Conservation (phyloP, 2,797 vertebrate species). For the Clarias pachynema region DNA sequence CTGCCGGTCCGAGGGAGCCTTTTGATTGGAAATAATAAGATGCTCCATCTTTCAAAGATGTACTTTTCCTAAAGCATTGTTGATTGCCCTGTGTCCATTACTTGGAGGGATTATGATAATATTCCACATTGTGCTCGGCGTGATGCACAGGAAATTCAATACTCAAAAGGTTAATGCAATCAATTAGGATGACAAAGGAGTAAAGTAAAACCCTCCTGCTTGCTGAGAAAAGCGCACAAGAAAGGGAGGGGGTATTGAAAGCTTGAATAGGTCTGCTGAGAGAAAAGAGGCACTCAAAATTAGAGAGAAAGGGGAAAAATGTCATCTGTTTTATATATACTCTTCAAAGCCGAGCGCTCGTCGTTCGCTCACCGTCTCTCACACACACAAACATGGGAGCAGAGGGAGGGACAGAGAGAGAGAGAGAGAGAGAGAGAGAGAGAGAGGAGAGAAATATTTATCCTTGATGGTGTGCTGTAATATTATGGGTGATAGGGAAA, state of each 20-base stretch:
- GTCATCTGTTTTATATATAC: constrained; percentile 76
- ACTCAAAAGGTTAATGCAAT: constrained; percentile 99
- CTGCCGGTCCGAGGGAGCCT: constrained; percentile 65
- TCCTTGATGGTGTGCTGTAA: constrained; percentile 68
- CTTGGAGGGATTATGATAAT: constrained; percentile 98
- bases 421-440: not conserved
- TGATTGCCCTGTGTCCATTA: constrained; percentile 99
- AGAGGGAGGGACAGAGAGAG: not conserved
- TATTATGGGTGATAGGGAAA: constrained; percentile 68
- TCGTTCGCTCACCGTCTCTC: constrained; percentile 27
- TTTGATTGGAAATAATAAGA: constrained; percentile 80
- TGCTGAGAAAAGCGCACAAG: constrained; percentile 86
- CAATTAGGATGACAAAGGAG: constrained; percentile 99
- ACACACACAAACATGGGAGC: constrained; percentile 18
- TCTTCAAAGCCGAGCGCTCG: constrained; percentile 69
- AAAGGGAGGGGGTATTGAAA: constrained; percentile 77
- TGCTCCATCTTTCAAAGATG: constrained; percentile 84
- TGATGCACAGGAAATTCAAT: constrained; percentile 99
- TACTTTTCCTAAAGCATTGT: constrained; percentile 89
- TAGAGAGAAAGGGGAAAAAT: constrained; percentile 72
- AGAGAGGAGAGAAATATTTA: constrained; percentile 25
- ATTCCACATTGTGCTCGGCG: constrained; percentile 96
- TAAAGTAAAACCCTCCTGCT: constrained; percentile 98
- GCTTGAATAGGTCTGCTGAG: constrained; percentile 73
- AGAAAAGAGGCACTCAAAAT: constrained; percentile 80